Evolutionary conservation across 2,797 vertebrate genomes (phyloP).

Genomic region (Otus scops): DNA sequence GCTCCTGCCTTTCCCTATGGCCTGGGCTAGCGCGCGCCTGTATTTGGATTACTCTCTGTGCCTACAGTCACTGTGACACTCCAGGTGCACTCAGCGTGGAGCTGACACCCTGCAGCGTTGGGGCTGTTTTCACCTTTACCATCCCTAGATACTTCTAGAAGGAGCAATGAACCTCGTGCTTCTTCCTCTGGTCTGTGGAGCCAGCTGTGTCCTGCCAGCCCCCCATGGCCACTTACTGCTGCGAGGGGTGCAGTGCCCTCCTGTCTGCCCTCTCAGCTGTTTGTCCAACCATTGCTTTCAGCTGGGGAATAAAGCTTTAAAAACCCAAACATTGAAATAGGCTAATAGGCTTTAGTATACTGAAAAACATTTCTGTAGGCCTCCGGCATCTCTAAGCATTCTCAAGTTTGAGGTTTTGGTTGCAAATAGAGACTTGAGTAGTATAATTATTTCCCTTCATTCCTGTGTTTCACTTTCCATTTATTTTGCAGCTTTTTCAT

Average conservation of each 20-base stretch:
- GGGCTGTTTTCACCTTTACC: background rate
- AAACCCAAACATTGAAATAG: background rate
- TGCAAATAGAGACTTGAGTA: background rate
- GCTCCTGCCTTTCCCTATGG: background rate
- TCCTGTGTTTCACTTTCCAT: background rate
- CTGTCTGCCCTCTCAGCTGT: background rate
- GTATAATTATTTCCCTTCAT: background rate
- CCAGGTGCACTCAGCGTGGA: background rate
- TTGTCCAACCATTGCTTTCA: background rate
- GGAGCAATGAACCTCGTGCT: background rate
- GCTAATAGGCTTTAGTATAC: background rate
- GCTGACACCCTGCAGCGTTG: background rate
- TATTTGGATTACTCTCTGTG: background rate
- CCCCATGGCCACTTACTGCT: background rate
- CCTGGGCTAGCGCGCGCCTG: rapidly evolving
- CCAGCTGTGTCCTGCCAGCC: background rate
- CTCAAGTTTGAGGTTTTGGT: background rate
- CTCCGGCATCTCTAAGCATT: background rate
- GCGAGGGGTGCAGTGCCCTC: background rate
- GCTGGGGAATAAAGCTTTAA: background rate
- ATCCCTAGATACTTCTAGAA: rapidly evolving
- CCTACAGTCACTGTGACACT: rapidly evolving
- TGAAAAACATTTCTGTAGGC: background rate
- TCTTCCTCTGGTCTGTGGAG: rapidly evolving
- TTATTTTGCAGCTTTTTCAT: background rate